phyloP scores from a whole-genome alignment of 2,113 vertebrate species.

The Pimephales promelas region DNA sequence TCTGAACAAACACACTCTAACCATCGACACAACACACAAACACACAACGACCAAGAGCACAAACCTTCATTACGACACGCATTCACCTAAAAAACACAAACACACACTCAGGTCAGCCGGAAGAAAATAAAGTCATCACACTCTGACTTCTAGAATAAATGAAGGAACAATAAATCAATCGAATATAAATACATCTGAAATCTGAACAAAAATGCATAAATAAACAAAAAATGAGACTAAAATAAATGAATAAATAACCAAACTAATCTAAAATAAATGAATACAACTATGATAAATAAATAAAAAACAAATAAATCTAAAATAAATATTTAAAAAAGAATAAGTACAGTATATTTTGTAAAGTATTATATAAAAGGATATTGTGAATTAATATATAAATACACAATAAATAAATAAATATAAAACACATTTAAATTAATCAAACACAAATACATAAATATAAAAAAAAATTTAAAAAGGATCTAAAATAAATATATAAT shows the following conservation, averaged over 20 bases:
- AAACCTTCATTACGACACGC: neutral
- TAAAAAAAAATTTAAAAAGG: no score
- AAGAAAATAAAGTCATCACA: neutral
- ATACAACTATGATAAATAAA: neutral
- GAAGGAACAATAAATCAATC: neutral
- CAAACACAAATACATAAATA: neutral
- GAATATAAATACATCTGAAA: neutral
- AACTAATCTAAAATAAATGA: neutral
- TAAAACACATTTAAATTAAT: neutral
- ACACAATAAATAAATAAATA: neutral
- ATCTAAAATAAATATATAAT: neutral
- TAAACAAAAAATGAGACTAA: neutral
- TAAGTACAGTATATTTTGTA: neutral
- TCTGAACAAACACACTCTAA: constrained; percentile 11
- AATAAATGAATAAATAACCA: neutral
- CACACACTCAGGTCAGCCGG: neutral
- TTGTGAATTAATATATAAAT: neutral
- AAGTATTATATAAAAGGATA: neutral
- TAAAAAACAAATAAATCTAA: neutral
- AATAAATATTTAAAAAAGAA: neutral
- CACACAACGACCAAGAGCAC: neutral
- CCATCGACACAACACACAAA: neutral
- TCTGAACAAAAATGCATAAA: neutral
- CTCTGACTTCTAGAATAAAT: neutral
- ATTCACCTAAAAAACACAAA: neutral